A percentile compares a stretch with the other conserved stretches of the same genome.
phyloP scores from a whole-genome alignment of 64 coral and sea anemone species.

The Actinia equina region DNA sequence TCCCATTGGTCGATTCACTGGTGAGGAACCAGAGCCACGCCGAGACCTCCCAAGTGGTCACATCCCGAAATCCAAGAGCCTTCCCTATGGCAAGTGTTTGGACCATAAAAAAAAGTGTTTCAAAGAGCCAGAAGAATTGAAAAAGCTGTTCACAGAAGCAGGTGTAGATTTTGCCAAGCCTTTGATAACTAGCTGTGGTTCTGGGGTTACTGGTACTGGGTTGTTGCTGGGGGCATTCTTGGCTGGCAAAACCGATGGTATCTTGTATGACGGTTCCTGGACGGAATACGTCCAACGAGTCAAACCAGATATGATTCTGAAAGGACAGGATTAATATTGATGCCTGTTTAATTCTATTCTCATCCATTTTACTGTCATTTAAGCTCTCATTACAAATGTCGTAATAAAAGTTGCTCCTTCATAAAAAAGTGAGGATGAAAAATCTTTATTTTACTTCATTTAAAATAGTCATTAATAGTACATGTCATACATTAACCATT shows the following conservation, averaged over 20 bases:
- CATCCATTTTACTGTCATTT: too few relatives aligned
- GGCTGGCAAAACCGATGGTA: constrained; percentile 73
- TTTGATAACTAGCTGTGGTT: constrained; percentile 76
- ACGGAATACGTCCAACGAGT: constrained; percentile 75
- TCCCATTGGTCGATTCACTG: constrained; percentile 68
- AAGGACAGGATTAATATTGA: not conserved
- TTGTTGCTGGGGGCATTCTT: constrained; percentile 59
- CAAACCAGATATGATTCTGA: constrained; percentile 70
- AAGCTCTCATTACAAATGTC: too few relatives aligned
- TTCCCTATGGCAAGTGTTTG: constrained; percentile 61
- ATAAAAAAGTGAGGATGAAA: too few relatives aligned
- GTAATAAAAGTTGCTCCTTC: too few relatives aligned
- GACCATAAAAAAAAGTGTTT: constrained; percentile 54
- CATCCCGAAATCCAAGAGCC: constrained; percentile 55
- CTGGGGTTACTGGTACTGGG: constrained; percentile 53
- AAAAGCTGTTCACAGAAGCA: constrained; percentile 69
- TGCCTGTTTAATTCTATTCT: too few relatives aligned
- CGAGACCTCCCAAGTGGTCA: constrained; percentile 74
- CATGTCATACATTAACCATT: too few relatives aligned
- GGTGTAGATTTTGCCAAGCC: constrained; percentile 59
- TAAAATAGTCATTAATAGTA: too few relatives aligned
- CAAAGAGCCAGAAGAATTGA: constrained; percentile 64
- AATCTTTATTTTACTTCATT: too few relatives aligned
- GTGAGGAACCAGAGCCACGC: constrained; percentile 71
- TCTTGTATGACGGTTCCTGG: constrained; percentile 89